Base-by-base conservation (phyloP, 64 coral and sea anemone species). In the Acropora yongei region DNA sequence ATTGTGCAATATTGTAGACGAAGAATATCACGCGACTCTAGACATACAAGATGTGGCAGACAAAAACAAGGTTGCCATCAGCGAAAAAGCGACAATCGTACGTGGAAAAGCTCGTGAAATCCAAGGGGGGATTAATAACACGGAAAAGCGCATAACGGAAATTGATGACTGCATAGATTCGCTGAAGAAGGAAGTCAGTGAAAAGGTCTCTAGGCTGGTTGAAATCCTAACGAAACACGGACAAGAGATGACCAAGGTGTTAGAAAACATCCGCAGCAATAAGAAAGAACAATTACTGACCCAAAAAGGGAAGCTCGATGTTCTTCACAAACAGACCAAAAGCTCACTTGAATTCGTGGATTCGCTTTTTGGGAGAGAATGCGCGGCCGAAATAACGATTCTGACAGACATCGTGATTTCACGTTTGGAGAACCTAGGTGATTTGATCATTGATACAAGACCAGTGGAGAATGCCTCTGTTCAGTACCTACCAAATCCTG, bases 281-380 rank as follows among this genome's bases (percentile, higher is more conserved):
- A 97, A 97, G 72, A 93, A 97, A 67, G 92, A 94, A 19, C 94
- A 97, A 3, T 73, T 97, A 19, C 58, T 86, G 13, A 88, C 87
- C 47, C 95, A 97, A 51, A 61, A 94, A 3, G 40, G 77, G 11
- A 89, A 83, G 67, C 91, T 94, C 39, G 95, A 97, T 77, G 90
- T 83, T 20, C 60, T 97, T 41, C 53, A 83, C 17, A 88, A 39
- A 57, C 95, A 97, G 82, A 94, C 95, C 55, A 67, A 41, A 45
- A 89, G 88, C 13, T 93, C 95, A 42, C 87, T 94, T 4, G 86
- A 94, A 17, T 97, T 94, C 48, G 91, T 92, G 9, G 95, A 97
- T 49, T 93, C 82, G 5, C 68, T 97, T 18, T 55, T 97, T 2
- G 76, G 87, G 0, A 68, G 95, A 13, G 90, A 97, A 44, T 78